Evolutionary conservation across 1,140 invertebrate species (phyloP), one percentile per base, ranked within the genome.

Genomic region (Drosophila micromelanica): DNA sequence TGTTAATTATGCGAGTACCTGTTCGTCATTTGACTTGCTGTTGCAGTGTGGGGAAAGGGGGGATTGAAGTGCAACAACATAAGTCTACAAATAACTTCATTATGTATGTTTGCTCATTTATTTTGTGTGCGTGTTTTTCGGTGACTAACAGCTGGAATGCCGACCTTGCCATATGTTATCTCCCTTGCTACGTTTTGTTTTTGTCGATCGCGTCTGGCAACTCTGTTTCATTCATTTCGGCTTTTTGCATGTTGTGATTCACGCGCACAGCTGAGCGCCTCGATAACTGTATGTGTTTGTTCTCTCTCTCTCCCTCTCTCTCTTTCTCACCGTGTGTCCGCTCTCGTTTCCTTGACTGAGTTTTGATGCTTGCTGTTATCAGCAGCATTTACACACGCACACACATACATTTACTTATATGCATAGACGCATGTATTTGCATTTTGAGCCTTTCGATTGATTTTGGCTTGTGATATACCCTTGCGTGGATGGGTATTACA

Each of bases 31-130:
- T 38, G 11, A 52, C 55, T 69, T 40, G 57, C 23, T 61, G 37
- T 7, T 45, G 4, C n/a, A 9, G 27, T 35, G 40, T 7, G 49
- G 17, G 9, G 20, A 1, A 48, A 20, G 23, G 20, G 4, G 45
- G 45, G n/a, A n/a, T n/a, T n/a, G n/a, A 71, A 72, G 54, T 72
- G 69, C 69, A 65, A 49, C 52, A 71, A 71, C 68, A 63, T 56
- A 23, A 49, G 32, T 20, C 23, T 7, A 27, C 11, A 42, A 32
- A 15, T 46, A 30, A 46, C 11, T 54, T 13, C 17, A 7, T 23
- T 42, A 27, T 45, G 5, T 62, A 13, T 37, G 13, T 52, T 35
- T 9, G 27, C 6, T 6, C 0, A 35, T 35, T 35, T 35, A 35
- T 35, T 35, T 35, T 2, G 32, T 8, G 2, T 7, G 32, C 5